Evolutionary conservation across 1,140 invertebrate species (phyloP).

Genomic region (Leguminivora glycinivorella): DNA sequence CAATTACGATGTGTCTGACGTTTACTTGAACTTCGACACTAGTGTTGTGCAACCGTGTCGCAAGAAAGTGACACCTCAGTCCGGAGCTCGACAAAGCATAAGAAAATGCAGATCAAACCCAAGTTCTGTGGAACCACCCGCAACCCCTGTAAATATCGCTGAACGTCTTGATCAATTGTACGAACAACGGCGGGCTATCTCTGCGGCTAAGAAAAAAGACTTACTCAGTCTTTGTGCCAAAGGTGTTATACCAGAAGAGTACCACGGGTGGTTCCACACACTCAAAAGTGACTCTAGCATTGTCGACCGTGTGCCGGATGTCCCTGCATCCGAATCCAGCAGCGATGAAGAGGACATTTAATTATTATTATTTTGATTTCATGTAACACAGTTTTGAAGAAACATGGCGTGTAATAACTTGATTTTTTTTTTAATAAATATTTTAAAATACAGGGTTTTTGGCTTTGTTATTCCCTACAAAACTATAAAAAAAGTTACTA

Average conservation of each 20-base stretch:
- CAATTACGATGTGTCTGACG: conserved; percentile 18
- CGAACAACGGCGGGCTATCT: neutral
- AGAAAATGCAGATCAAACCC: neutral
- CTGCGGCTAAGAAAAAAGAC: conserved; percentile 21
- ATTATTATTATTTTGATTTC: too few species aligned
- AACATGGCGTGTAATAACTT: too few species aligned
- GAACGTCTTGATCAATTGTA: neutral
- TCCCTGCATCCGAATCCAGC: neutral
- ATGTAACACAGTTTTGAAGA: too few species aligned
- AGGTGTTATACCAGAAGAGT: conserved; percentile 22
- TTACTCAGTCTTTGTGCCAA: neutral
- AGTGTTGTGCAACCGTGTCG: neutral
- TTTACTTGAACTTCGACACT: neutral
- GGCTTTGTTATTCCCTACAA: too few species aligned
- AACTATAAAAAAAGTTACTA: too few species aligned
- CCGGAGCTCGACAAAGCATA: neutral
- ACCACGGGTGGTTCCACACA: conserved; percentile 17
- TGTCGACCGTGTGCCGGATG: neutral
- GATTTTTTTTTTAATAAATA: too few species aligned
- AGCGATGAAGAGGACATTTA: neutral
- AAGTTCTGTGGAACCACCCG: too few species aligned
- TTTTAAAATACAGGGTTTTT: too few species aligned
- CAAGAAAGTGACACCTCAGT: neutral
- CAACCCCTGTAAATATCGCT: too few species aligned
- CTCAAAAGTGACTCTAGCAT: conserved; percentile 24